Base-by-base conservation (phyloP, 2,888 invertebrate species). In the Azorinus chamasolen region DNA sequence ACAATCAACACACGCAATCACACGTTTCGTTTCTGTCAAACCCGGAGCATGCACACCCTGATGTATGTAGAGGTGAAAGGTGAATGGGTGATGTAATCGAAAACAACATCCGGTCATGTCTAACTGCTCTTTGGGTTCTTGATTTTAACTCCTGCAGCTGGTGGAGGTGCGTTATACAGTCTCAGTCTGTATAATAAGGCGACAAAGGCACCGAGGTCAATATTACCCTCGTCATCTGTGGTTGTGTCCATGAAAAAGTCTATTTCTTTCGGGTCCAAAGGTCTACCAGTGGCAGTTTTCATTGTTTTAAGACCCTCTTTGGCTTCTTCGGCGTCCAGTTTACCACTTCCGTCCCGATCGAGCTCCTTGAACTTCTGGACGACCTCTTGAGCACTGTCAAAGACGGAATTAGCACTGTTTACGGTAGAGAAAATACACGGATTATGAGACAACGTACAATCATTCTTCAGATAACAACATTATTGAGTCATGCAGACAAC, bases 231-330 rank as follows among this genome's bases (percentile, higher is more conserved):
- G 6, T 91, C 91, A 20, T 88, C 90, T 0, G 86, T 75, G 6
- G 91, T 87, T 8, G 90, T 90, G 53, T 90, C 89, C 53, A 92
- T 72, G 84, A 92, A 92, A 83, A 92, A 92, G 20, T 91, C 91
- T 3, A 92, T 86, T 75, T 92, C 92, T 65, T 89, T 90, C 18
- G 89, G 89, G 45, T 89, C 86, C 37, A 91, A 77, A 5, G 73
- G 71, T 25, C 90, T 74, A 3, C 90, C 91, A 0, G 89, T 88
- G 8, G 84, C 88, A 0, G 90, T 90, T 64, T 88, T 88, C 75
- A 92, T 80, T 6, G 76, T 62, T 54, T 83, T 77, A 14, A 92
- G 79, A 6, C 92, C 92, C 27, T 77, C 75, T 22, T 83, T 74
- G 1, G 91, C 92, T 70, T 92, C 92, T 1, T 89, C 86, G 24